Base-by-base conservation (phyloP, 2,888 invertebrate genomes). In the Girardia tigrina region DNA sequence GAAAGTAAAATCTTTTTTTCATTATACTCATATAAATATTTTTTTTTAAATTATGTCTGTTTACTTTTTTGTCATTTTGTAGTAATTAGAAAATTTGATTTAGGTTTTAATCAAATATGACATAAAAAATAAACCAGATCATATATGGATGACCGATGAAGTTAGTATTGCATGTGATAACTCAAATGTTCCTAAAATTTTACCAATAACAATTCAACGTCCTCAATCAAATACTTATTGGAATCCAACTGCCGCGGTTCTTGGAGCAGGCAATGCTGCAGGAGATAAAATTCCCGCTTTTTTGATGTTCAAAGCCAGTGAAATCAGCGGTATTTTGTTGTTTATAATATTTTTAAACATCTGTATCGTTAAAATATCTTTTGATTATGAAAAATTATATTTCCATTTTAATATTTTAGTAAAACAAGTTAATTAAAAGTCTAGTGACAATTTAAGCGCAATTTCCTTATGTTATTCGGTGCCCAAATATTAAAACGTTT, bases 241-340 rank as follows among this genome's bases (percentile, higher is more conserved):
- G 76, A 76, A 42, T 76, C 76, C 76, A 1, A 29, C 74, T 12
- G 76, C 76, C 29, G 29, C 76, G n/a, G 26, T 76, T 8, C 28
- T 76, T 42, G 76, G 76, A n/a, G 76, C 76, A 1, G 76, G 76
- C n/a, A 75, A 69, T 70, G 76, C 76, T 16, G 73, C 56, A 42
- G 76, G 76, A 14, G 75, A 76, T 23, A 76, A 69, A 26, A 42
- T 76, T 4, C 76, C 76, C 1, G 26, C 77, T 0, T 77, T 77
- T 23, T 28, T 76, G 14, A 29, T 76, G 26, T 76, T 29, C 28
- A 27, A 36, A 28, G 76, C 77, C 26, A 28, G 23, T 26, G 72
- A 26, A 26, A 42, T 75, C 2, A 72, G 73, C 23, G 28, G 42
- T 73, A 36, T 70, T 26, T n/a, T 26, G 8, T 70, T 70, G 12